phyloP scores from a whole-genome alignment of 2,888 invertebrate genomes.

The Baccha elongata region DNA sequence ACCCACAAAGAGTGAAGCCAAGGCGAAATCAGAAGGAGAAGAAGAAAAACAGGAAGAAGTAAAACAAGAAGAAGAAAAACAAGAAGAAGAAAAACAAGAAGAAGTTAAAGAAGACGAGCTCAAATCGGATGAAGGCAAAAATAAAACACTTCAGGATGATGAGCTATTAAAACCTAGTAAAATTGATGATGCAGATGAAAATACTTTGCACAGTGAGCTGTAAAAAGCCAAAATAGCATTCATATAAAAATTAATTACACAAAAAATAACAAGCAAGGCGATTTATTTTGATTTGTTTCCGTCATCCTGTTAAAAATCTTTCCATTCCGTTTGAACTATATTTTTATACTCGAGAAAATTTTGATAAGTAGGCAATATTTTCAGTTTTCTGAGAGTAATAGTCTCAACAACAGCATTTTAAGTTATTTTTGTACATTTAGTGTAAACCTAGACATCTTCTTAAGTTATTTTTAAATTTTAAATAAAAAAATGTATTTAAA shows the following conservation, averaged over 20 bases:
- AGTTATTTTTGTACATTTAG: constrained; percentile 52
- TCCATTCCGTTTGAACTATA: constrained; percentile 64
- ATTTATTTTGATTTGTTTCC: constrained; percentile 30
- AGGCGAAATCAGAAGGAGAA: constrained; percentile 68
- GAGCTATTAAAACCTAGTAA: constrained; percentile 55
- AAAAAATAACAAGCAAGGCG: constrained; percentile 8
- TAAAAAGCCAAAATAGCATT: constrained; percentile 72
- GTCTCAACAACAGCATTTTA: constrained; percentile 20
- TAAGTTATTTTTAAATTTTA: constrained; percentile 69
- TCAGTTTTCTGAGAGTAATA: constrained; percentile 15
- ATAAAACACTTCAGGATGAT: constrained; percentile 32
- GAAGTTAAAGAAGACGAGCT: constrained; percentile 38
- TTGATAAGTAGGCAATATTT: constrained; percentile 3
- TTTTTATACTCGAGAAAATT: constrained; percentile 40
- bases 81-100: constrained; percentile 56
- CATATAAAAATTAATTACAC: constrained; percentile 5
- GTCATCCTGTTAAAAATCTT: constrained; percentile 22
- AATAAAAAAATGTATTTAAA: constrained; percentile 45
- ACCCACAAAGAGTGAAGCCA: constrained; percentile 76
- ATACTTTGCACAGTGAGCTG: constrained; percentile 78
- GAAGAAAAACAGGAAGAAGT: constrained; percentile 50
- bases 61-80: constrained; percentile 45
- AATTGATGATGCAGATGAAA: constrained; percentile 72
- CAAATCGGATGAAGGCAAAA: constrained; percentile 45
- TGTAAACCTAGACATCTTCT: constrained; percentile 65